A percentile compares a stretch with the other conserved stretches of the same genome.
These are phyloP conservation scores for Heliconius aoede DNA, from an alignment of 2,888 invertebrate genomes.

Conservation along the genomic window DNA sequence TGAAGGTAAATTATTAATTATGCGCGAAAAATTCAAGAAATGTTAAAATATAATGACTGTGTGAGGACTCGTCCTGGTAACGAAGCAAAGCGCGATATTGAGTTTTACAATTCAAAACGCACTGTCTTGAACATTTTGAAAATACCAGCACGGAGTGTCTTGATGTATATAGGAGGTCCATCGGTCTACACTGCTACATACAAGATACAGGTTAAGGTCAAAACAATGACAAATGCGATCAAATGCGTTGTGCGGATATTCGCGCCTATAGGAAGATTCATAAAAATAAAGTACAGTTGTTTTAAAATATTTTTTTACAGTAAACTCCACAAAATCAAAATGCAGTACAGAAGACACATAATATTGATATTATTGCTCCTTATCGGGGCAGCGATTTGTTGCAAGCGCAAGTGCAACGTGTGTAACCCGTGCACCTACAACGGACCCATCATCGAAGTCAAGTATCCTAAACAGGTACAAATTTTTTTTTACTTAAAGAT, in stretches of 20 bases:
- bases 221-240: no score
- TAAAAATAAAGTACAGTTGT: background rate
- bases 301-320: background rate
- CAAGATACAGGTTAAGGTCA: no score
- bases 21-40: no score
- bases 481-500: background rate
- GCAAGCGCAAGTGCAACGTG: conserved; percentile 39
- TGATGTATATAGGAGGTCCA: no score
- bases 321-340: background rate
- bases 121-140: no score
- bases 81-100: no score
- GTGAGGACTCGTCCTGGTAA: no score
- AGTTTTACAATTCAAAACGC: no score
- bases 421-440: conserved; percentile 60
- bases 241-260: no score
- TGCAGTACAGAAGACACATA: conserved; percentile 29
- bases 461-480: conserved; percentile 54
- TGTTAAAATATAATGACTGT: no score
- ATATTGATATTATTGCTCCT: conserved; percentile 37
- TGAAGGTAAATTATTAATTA: conserved; percentile 30
- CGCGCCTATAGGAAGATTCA: background rate
- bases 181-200: no score
- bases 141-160: no score
- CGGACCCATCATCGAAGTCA: conserved; percentile 61
- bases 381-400: conserved; percentile 33